A percentile compares a stretch with the other conserved stretches of the same genome.
phyloP scores from a whole-genome alignment of 2,797 vertebrate genomes.

The Artibeus jamaicensis region DNA sequence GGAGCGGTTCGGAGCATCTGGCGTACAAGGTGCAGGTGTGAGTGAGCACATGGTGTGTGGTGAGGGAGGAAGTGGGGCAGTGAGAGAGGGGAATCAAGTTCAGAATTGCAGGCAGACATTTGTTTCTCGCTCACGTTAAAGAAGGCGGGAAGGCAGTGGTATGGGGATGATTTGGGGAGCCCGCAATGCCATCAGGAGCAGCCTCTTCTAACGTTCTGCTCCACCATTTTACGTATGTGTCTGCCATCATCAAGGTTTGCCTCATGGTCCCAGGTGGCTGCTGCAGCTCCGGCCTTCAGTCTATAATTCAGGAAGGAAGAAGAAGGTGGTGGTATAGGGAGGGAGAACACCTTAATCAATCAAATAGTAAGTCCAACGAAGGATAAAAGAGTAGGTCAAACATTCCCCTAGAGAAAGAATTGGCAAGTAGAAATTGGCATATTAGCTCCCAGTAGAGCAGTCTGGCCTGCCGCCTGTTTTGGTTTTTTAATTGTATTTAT shows the following conservation, averaged over 20 bases:
- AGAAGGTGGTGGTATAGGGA: not conserved
- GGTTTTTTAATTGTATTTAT: no score
- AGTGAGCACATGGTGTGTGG: no score
- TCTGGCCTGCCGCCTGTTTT: not conserved
- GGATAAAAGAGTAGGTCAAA: not conserved
- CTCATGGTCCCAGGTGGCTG: not conserved
- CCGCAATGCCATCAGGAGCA: not conserved
- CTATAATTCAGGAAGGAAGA: not conserved
- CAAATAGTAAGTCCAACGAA: not conserved
- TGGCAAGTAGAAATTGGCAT: not conserved
- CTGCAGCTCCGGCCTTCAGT: not conserved
- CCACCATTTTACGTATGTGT: not conserved
- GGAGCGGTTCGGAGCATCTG: not conserved
- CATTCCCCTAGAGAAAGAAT: not conserved
- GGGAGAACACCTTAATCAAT: not conserved
- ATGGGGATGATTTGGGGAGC: not conserved
- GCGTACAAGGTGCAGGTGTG: not conserved
- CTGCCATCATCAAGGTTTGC: not conserved
- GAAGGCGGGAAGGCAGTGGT: not conserved
- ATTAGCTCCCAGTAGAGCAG: no score
- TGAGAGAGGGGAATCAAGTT: not conserved
- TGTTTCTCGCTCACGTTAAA: not conserved
- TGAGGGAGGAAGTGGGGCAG: not conserved
- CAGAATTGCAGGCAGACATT: not conserved
- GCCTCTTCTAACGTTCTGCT: not conserved